Conservation (phyloP, 2,797 vertebrate genomes). For the Pseudochaenichthys georgianus region DNA sequence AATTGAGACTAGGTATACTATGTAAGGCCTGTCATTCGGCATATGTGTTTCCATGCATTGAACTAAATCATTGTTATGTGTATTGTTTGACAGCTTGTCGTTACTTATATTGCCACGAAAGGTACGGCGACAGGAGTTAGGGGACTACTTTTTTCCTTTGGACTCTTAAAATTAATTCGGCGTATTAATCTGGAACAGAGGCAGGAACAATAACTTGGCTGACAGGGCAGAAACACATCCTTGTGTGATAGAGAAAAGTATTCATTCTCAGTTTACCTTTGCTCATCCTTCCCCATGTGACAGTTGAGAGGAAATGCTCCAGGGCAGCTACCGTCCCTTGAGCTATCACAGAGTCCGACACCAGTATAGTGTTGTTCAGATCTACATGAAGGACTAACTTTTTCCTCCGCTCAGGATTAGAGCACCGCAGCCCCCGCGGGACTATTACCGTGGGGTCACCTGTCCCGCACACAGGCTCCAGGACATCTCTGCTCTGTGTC, state of each 20-base stretch:
- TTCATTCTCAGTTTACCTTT: slow-evolving; percentile 61
- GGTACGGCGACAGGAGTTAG: too few species aligned
- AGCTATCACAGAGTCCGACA: slow-evolving; percentile 84
- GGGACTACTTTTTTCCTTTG: not conserved
- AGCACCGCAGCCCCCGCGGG: not conserved
- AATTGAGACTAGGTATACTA: not conserved
- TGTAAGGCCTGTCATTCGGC: not conserved
- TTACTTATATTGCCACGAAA: too few species aligned
- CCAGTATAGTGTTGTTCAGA: slow-evolving; percentile 91
- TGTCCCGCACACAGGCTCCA: not conserved
- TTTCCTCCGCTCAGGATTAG: slow-evolving; percentile 8
- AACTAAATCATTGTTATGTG: not conserved
- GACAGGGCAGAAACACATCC: not conserved
- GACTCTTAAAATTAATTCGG: not conserved
- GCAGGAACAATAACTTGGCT: not conserved
- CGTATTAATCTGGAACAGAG: too few species aligned
- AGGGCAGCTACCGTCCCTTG: slow-evolving; percentile 86
- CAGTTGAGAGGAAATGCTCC: slow-evolving; percentile 86
- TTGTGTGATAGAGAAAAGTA: not conserved
- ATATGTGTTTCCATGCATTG: not conserved
- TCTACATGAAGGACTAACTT: slow-evolving; percentile 90
- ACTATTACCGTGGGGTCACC: slow-evolving; percentile 15
- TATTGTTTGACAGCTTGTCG: not conserved
- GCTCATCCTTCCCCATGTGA: slow-evolving; percentile 87
- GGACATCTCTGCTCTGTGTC: not conserved